Conservation (phyloP, 2,113 vertebrate species). For the Xiphophorus couchianus region DNA sequence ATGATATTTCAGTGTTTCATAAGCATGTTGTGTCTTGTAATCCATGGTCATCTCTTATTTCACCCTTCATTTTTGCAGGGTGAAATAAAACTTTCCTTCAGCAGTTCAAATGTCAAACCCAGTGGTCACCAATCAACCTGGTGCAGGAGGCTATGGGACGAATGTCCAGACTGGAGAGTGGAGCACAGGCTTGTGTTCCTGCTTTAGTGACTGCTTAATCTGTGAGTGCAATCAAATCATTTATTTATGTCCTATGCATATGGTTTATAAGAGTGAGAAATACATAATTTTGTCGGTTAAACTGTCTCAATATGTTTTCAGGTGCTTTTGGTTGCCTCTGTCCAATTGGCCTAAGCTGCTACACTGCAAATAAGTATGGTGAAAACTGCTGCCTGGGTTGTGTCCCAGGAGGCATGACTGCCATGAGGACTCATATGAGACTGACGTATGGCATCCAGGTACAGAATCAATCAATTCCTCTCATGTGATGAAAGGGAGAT, state of each 20-base stretch:
- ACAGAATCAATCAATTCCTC: background rate
- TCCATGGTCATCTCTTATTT: background rate
- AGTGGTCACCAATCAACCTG: constrained; percentile 78
- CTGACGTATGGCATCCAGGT: constrained; percentile 85
- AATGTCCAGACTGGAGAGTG: constrained; percentile 84
- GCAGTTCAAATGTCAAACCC: constrained; percentile 79
- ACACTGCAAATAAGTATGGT: constrained; percentile 81
- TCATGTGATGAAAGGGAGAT: background rate
- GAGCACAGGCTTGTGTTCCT: constrained; percentile 82
- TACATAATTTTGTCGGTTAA: background rate
- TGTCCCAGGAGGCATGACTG: constrained; percentile 80
- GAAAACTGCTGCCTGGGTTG: constrained; percentile 76
- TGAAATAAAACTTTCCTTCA: constrained; percentile 1
- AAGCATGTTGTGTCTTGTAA: background rate
- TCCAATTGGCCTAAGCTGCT: constrained; percentile 76
- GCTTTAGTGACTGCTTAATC: constrained; percentile 76
- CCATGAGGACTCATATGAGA: constrained; percentile 85
- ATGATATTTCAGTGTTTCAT: background rate
- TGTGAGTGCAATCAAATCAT: constrained; percentile 74
- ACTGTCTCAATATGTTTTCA: constrained; percentile 29
- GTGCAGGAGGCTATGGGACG: constrained; percentile 74
- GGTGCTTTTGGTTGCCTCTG: constrained; percentile 76
- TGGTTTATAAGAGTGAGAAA: background rate
- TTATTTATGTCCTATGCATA: background rate
- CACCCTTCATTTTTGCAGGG: background rate